Evolutionary conservation across 1,140 invertebrate genomes (phyloP).

Genomic region (Drosophila nannoptera): DNA sequence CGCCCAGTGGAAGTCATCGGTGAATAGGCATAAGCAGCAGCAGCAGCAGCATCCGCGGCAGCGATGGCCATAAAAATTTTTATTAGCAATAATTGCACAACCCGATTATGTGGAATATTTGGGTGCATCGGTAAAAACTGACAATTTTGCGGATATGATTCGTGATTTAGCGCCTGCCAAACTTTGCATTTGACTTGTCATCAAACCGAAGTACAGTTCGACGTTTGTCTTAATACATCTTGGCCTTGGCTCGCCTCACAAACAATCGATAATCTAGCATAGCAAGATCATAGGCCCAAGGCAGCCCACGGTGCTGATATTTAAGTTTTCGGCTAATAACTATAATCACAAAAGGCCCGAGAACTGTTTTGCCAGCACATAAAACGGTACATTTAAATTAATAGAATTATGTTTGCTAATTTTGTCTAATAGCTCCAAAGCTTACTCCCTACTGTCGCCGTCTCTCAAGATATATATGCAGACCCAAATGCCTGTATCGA

Average conservation of each 20-base stretch:
- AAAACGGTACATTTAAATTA: conserved; percentile 64
- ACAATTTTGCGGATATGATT: conserved; percentile 2
- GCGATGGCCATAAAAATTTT: conserved; percentile 64
- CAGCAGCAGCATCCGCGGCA: conserved; percentile 24
- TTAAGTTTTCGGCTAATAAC: conserved; percentile 32
- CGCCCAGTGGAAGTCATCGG: conserved; percentile 58
- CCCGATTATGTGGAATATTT: conserved; percentile 57
- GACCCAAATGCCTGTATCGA: conserved; percentile 21
- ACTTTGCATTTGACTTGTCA: conserved; percentile 34
- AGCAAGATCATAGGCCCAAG: conserved; percentile 15
- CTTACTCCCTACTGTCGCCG: conserved; percentile 4
- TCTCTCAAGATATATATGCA: conserved; percentile 4
- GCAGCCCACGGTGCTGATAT: conserved; percentile 18
- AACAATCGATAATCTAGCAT: conserved; percentile 3
- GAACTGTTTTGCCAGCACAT: conserved; percentile 41
- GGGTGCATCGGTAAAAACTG: conserved; percentile 33
- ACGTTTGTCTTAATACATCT: conserved; percentile 10
- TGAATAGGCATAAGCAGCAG: conserved; percentile 44
- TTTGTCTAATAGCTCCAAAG: conserved; percentile 34
- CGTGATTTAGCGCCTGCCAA: conserved; percentile 33
- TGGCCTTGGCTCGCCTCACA: conserved; percentile 48
- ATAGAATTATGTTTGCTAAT: conserved; percentile 64
- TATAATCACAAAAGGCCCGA: conserved; percentile 40
- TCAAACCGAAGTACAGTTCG: conserved; percentile 33
- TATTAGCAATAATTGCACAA: conserved; percentile 72